A percentile compares a stretch with the other conserved stretches of the same genome.
Conservation (phyloP, 2,888 invertebrate species). For the Thereva unica region DNA sequence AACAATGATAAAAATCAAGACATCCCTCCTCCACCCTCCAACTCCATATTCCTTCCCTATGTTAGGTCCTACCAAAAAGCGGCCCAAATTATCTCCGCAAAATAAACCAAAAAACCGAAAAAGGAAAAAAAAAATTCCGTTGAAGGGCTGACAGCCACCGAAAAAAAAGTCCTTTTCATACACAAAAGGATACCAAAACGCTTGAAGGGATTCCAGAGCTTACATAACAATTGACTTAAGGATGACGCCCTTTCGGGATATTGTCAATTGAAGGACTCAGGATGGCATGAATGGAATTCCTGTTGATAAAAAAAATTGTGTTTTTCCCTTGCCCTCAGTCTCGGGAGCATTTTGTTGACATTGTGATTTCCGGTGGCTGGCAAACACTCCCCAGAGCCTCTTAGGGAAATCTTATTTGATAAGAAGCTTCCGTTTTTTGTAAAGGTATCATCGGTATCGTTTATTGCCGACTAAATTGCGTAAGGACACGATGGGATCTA, state of each 20-base stretch:
- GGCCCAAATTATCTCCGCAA: constrained; percentile 32
- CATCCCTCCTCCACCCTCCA: too few species aligned
- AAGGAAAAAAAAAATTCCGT: constrained; percentile 12
- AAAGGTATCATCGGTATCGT: constrained; percentile 15
- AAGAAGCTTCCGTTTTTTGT: constrained; percentile 30
- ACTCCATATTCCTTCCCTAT: too few species aligned
- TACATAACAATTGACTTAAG: constrained; percentile 38
- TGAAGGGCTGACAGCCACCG: constrained; percentile 19
- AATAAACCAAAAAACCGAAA: constrained; percentile 13
- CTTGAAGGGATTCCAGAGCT: constrained; percentile 31
- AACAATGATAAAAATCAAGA: too few species aligned
- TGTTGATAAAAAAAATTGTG: constrained; percentile 25
- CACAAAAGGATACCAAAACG: constrained; percentile 17
- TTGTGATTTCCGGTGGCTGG: constrained; percentile 25
- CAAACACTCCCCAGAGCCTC: constrained; percentile 20
- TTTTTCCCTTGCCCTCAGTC: background rate
- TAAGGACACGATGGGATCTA: constrained; percentile 8
- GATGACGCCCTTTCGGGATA: constrained; percentile 38
- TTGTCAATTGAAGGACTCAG: constrained; percentile 35
- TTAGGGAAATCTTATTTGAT: constrained; percentile 22
- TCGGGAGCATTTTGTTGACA: constrained; percentile 24
- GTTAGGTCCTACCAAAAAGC: background rate
- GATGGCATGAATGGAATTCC: constrained; percentile 30
- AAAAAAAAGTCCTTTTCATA: constrained; percentile 16
- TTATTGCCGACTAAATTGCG: constrained; percentile 8